These are phyloP conservation scores for Neosalanx taihuensis DNA, from an alignment of 2,797 vertebrate genomes.

Conservation along the genomic window DNA sequence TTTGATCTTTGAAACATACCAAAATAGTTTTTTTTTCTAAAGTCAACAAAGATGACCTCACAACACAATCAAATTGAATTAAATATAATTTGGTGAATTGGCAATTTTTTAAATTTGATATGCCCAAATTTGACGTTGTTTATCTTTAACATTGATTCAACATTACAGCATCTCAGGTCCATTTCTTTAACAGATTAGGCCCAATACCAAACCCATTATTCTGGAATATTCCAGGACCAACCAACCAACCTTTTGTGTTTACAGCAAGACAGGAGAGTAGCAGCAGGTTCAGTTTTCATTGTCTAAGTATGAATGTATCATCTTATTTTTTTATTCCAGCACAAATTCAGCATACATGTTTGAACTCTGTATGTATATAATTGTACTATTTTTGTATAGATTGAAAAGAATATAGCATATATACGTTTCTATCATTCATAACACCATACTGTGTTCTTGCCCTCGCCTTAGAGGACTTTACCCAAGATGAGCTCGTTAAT, in stretches of 20 bases:
- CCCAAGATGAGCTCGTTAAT: conserved; percentile 33
- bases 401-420: conserved; percentile 55
- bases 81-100: no score
- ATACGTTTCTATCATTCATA: conserved; percentile 69
- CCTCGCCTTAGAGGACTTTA: conserved; percentile 39
- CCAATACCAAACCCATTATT: neutral
- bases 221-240: neutral
- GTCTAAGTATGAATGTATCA: conserved; percentile 57
- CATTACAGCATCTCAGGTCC: neutral
- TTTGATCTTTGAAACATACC: conserved; percentile 37
- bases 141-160: conserved; percentile 14
- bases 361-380: conserved; percentile 67
- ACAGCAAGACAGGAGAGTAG: conserved; percentile 1
- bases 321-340: conserved; percentile 65
- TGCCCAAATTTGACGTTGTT: conserved; percentile 2
- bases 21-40: conserved; percentile 36
- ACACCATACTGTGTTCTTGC: conserved; percentile 60
- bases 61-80: neutral
- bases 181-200: neutral
- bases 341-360: conserved; percentile 63
- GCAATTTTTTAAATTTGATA: neutral
- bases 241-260: neutral
- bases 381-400: conserved; percentile 71
- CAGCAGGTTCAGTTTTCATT: conserved; percentile 28
- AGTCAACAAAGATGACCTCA: neutral